These are phyloP conservation scores for Microctonus brassicae DNA, from an alignment of 2,888 invertebrate species.

Conservation along the genomic window DNA sequence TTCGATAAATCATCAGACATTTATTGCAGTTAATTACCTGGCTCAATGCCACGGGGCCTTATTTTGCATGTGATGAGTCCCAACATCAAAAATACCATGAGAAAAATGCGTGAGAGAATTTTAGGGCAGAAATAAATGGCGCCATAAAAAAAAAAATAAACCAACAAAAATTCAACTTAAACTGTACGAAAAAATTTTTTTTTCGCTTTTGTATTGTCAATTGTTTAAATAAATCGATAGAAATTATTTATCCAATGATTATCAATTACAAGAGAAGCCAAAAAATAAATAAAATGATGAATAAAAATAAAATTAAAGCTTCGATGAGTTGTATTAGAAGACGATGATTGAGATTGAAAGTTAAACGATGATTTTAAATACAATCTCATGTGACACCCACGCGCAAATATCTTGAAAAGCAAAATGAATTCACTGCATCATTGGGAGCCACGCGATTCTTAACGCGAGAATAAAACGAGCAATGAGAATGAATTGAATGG, in stretches of 20 bases:
- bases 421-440: constrained; percentile 21
- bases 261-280: too few relatives aligned
- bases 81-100: constrained; percentile 6
- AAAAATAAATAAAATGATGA: too few relatives aligned
- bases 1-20: constrained; percentile 64
- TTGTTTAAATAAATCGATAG: neutral
- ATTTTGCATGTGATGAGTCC: constrained; percentile 54
- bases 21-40: constrained; percentile 64
- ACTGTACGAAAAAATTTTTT: too few relatives aligned
- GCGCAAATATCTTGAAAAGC: constrained; percentile 11
- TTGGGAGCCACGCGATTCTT: constrained; percentile 28
- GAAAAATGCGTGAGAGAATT: constrained; percentile 41
- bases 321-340: neutral
- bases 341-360: neutral
- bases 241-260: too few relatives aligned
- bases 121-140: constrained; percentile 41
- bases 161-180: too few relatives aligned
- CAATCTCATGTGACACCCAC: constrained; percentile 48
- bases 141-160: constrained; percentile 47
- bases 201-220: too few relatives aligned
- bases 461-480: neutral
- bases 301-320: too few relatives aligned
- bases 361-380: constrained; percentile 6
- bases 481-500: neutral
- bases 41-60: constrained; percentile 46